A percentile compares a stretch with the other conserved stretches of the same genome.
Conservation (phyloP, 2,113 vertebrate species). For the Noctilio leporinus region DNA sequence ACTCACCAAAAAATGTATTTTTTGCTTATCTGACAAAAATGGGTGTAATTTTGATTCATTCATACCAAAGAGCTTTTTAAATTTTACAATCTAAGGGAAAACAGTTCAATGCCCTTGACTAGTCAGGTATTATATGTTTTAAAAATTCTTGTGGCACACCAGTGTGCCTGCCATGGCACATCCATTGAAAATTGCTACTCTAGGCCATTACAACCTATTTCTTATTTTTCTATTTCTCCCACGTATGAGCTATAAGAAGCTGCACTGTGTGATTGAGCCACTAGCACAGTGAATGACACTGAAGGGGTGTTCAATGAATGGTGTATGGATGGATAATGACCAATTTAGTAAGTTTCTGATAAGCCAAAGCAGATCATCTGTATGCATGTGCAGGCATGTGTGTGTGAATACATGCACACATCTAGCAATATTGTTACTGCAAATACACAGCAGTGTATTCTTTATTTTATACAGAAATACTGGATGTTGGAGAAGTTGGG, state of each 20-base stretch:
- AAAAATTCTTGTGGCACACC: neutral
- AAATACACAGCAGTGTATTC: neutral
- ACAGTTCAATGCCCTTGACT: neutral
- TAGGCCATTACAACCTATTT: neutral
- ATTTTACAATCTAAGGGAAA: neutral
- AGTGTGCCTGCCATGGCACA: neutral
- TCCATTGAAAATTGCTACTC: neutral
- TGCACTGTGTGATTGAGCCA: neutral
- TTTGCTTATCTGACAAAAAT: neutral
- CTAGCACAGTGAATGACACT: neutral
- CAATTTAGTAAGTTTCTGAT: neutral
- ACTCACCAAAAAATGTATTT: neutral
- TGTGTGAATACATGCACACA: neutral
- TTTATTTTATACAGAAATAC: neutral
- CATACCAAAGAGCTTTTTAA: neutral
- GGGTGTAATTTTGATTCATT: neutral
- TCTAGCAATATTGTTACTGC: neutral
- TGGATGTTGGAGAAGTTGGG: neutral
- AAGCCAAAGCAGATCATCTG: neutral
- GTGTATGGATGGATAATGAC: neutral
- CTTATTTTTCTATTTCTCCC: neutral
- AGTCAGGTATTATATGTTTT: neutral
- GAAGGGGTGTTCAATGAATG: neutral
- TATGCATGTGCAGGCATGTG: neutral
- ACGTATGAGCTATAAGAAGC: neutral